Conservation (phyloP, 2,888 invertebrate genomes). For the Sclerodermus sp. region DNA sequence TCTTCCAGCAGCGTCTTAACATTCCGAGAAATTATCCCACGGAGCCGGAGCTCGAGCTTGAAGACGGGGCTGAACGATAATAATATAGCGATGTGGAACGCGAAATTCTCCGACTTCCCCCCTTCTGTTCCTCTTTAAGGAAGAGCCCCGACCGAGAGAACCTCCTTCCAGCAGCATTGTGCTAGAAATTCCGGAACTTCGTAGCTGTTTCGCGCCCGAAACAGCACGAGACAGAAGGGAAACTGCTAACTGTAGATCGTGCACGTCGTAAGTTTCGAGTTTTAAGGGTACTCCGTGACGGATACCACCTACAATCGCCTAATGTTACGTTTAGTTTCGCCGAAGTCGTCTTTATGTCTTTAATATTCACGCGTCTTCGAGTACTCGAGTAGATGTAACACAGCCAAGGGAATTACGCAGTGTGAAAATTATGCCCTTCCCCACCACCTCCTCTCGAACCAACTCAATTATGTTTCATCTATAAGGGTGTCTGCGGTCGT, state of each 20-base stretch:
- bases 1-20: conserved; percentile 20
- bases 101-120: conserved; percentile 33
- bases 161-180: too few species aligned
- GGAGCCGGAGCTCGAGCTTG: conserved; percentile 28
- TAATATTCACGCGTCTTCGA: too few species aligned
- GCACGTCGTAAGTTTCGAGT: conserved; percentile 3
- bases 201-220: conserved; percentile 7
- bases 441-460: too few species aligned
- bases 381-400: too few species aligned
- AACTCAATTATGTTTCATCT: too few species aligned
- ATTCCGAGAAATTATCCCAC: conserved; percentile 37
- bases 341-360: too few species aligned
- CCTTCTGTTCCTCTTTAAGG: conserved; percentile 1
- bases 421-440: too few species aligned
- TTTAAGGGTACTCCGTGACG: background rate
- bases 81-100: conserved; percentile 43
- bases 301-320: too few species aligned
- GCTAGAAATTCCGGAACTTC: conserved; percentile 23
- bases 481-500: too few species aligned
- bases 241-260: conserved; percentile 39
- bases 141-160: too few species aligned
- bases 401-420: too few species aligned
- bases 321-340: too few species aligned
- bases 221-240: conserved; percentile 15
- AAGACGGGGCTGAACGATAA: conserved; percentile 34